Conservation (phyloP, 2,888 invertebrate genomes). For the Apotomis betuletana region DNA sequence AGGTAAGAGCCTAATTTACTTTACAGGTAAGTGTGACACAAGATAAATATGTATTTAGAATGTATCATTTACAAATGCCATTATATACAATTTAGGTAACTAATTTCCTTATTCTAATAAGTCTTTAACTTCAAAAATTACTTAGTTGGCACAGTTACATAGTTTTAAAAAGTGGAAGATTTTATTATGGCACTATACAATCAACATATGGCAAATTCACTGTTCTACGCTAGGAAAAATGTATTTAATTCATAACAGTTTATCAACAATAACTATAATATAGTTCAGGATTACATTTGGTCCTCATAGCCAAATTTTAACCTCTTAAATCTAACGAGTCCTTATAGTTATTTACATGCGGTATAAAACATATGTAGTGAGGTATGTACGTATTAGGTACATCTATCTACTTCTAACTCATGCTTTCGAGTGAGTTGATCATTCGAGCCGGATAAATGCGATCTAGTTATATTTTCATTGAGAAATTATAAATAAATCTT, state of each 20-base stretch:
- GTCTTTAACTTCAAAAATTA: constrained; percentile 35
- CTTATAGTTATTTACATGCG: constrained; percentile 14
- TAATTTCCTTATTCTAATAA: constrained; percentile 33
- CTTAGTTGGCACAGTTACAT: constrained; percentile 28
- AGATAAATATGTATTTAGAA: constrained; percentile 12
- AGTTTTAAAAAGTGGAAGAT: constrained; percentile 21
- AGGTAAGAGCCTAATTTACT: too few relatives aligned
- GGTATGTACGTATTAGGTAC: neutral
- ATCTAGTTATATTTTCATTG: neutral
- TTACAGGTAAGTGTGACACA: too few relatives aligned
- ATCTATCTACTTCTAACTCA: neutral
- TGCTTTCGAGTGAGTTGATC: neutral
- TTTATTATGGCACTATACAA: constrained; percentile 30
- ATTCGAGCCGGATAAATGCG: constrained; percentile 11
- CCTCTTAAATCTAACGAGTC: constrained; percentile 13
- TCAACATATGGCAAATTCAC: constrained; percentile 23
- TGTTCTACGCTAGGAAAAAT: constrained; percentile 19
- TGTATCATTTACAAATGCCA: constrained; percentile 23
- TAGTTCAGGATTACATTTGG: constrained; percentile 45
- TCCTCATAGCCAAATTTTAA: constrained; percentile 43
- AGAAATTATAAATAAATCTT: constrained; percentile 2
- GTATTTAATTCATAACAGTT: constrained; percentile 32
- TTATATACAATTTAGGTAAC: constrained; percentile 29
- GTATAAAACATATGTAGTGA: neutral
- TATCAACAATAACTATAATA: constrained; percentile 30